Evolutionary conservation across 2,113 vertebrate species (phyloP).

Genomic region (Cricetomys ansorgei): DNA sequence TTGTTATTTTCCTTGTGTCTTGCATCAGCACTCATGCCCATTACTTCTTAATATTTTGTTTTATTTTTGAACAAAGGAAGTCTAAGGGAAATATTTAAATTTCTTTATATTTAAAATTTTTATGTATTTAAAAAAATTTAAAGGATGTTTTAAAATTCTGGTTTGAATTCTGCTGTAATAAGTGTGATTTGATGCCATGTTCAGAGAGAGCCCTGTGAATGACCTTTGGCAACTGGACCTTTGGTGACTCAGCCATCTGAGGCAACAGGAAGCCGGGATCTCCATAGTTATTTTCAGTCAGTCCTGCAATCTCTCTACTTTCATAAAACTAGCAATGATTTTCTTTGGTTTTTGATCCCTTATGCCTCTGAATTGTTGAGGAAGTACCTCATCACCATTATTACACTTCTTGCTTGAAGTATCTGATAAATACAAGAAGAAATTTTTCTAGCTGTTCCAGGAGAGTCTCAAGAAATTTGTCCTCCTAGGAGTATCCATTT

Average conservation of each 20-base stretch:
- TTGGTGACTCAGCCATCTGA: not conserved
- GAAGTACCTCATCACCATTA: not conserved
- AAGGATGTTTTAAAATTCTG: not conserved
- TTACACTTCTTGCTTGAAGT: conserved; percentile 28
- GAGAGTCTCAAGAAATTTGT: not conserved
- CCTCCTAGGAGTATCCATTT: not conserved
- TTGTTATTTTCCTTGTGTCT: not conserved
- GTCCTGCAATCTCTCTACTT: not conserved
- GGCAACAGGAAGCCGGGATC: not conserved
- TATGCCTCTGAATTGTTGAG: not conserved
- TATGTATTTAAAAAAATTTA: no score
- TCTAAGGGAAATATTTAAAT: not conserved
- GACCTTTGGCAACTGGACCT: not conserved
- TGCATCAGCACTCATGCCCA: not conserved
- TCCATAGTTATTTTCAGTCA: not conserved
- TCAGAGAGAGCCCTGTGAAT: not conserved
- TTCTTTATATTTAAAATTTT: no score
- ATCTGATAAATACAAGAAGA: not conserved
- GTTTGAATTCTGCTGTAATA: not conserved
- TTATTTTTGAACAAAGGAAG: not conserved
- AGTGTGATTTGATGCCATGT: not conserved
- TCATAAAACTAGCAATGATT: not conserved
- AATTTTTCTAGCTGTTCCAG: not conserved
- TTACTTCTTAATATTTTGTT: not conserved
- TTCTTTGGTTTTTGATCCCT: not conserved